A percentile compares a stretch with the other conserved stretches of the same genome.
These are phyloP conservation scores for Pedionomus torquatus DNA, from an alignment of 2,113 vertebrate genomes.

Conservation along the genomic window DNA sequence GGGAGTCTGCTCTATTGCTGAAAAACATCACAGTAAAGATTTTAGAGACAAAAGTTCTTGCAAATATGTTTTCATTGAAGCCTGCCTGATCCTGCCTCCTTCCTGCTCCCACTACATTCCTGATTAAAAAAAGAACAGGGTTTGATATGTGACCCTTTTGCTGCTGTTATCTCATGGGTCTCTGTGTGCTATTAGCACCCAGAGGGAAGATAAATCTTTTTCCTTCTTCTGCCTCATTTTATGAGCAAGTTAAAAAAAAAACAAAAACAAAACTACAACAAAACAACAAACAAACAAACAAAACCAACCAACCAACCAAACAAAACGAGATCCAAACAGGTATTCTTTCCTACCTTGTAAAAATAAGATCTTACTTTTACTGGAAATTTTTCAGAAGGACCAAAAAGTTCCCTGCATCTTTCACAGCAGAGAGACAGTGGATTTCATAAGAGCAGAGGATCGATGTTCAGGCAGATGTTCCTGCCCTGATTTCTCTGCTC, in stretches of 20 bases:
- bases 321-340: background rate
- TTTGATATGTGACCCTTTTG: background rate
- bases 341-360: background rate
- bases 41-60: background rate
- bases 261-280: too few species aligned
- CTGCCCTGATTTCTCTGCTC: fast-evolving
- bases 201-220: background rate
- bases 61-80: slow-evolving; percentile 7
- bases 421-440: fast-evolving
- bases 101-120: background rate
- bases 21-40: background rate
- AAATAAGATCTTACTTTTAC: background rate
- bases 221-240: background rate
- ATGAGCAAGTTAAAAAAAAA: background rate
- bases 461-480: fast-evolving
- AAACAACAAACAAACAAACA: too few species aligned
- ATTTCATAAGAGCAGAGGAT: background rate
- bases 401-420: background rate
- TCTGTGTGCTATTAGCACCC: background rate
- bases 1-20: background rate
- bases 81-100: background rate
- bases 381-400: background rate
- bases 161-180: background rate
- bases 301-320: too few species aligned
- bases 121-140: background rate